phyloP scores from a whole-genome alignment of 2,113 vertebrate genomes.

The Lepus americanus region DNA sequence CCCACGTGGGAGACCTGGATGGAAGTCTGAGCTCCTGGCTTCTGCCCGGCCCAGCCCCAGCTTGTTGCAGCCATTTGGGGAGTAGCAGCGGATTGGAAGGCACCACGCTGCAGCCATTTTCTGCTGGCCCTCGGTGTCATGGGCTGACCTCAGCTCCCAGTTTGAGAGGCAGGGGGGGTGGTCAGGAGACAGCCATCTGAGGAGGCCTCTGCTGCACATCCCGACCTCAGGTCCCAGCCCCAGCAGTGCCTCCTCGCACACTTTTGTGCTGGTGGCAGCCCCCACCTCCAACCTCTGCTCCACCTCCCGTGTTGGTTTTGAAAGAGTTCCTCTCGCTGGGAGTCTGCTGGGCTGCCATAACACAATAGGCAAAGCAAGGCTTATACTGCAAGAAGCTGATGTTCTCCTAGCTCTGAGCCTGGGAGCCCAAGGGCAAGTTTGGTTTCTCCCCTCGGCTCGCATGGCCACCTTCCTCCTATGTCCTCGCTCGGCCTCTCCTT shows the following conservation, averaged over 20 bases:
- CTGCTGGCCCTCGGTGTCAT: not conserved
- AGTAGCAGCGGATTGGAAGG: not conserved
- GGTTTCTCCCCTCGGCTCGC: not conserved
- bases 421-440: not conserved
- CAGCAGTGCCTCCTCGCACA: not conserved
- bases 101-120: not conserved
- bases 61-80: not conserved
- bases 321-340: not conserved
- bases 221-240: not conserved
- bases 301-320: not conserved
- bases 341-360: not conserved
- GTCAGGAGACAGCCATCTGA: not conserved
- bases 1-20: too few species aligned
- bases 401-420: slow-evolving; percentile 7
- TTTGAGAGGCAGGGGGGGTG: not conserved
- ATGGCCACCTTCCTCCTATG: not conserved
- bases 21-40: too few species aligned
- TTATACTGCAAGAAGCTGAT: not conserved
- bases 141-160: not conserved
- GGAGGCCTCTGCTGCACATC: not conserved
- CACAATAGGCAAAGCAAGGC: not conserved
- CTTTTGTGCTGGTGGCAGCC: not conserved
- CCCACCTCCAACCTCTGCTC: not conserved
- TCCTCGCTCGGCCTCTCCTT: not conserved
- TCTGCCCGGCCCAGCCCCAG: too few species aligned